phyloP scores from a whole-genome alignment of 2,113 vertebrate genomes.

The Megalops atlanticus region DNA sequence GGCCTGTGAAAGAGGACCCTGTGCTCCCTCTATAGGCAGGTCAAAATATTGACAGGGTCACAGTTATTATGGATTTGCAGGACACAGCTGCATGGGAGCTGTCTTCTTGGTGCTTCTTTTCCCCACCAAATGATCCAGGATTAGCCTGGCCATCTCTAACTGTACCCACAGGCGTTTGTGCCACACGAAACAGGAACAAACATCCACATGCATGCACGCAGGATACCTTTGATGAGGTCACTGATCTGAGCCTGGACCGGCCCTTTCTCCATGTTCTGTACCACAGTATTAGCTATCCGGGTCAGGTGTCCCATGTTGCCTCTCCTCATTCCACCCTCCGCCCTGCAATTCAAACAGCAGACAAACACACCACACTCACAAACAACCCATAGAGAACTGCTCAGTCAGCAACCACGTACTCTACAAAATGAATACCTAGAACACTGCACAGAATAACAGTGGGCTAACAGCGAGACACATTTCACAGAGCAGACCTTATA shows the following conservation, averaged over 20 bases:
- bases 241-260: slow-evolving; percentile 82
- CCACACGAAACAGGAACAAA: too few relatives aligned
- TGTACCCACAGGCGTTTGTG: too few relatives aligned
- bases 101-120: background rate
- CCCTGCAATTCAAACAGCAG: slow-evolving; percentile 62
- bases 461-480: background rate
- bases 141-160: too few relatives aligned
- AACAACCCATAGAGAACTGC: background rate
- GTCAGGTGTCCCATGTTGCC: slow-evolving; percentile 98
- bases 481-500: background rate
- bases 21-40: too few relatives aligned
- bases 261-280: slow-evolving; percentile 92
- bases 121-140: too few relatives aligned
- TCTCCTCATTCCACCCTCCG: slow-evolving; percentile 85
- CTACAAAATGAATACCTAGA: too few relatives aligned
- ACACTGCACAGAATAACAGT: background rate
- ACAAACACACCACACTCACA: slow-evolving; percentile 20
- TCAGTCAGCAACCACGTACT: background rate
- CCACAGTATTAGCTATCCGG: slow-evolving; percentile 90
- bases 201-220: too few relatives aligned
- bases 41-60: background rate
- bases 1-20: too few relatives aligned
- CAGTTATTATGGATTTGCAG: too few relatives aligned
- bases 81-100: too few relatives aligned
- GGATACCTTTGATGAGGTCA: slow-evolving; percentile 86